Evolutionary conservation across 2,888 invertebrate species (phyloP).

Genomic region (Cryptocheilus praepositus): DNA sequence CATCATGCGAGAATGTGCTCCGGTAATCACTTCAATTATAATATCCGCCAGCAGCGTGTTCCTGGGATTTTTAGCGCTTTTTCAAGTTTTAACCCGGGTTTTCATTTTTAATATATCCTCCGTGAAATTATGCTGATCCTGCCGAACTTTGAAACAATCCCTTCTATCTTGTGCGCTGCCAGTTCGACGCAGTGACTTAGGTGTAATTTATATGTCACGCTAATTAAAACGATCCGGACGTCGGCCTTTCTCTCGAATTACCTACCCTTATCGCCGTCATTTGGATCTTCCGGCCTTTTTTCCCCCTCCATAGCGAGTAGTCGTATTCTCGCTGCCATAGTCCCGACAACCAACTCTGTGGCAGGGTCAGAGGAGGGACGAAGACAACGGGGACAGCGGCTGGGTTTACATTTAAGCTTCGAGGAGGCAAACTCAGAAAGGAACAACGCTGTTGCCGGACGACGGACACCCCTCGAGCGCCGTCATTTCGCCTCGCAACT

Average conservation of each 20-base stretch:
- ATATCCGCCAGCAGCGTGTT: neutral
- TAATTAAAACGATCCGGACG: slow-evolving; percentile 34
- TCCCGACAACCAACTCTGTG: slow-evolving; percentile 28
- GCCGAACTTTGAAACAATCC: neutral
- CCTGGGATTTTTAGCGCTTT: too few species aligned
- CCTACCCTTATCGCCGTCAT: slow-evolving; percentile 26
- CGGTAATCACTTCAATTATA: too few species aligned
- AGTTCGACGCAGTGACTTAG: neutral
- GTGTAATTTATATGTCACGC: slow-evolving; percentile 29
- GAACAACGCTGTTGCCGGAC: slow-evolving; percentile 48
- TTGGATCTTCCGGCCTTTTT: slow-evolving; percentile 30
- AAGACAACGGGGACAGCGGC: slow-evolving; percentile 24
- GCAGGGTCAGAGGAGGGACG: slow-evolving; percentile 20
- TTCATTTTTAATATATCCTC: neutral
- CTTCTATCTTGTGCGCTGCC: neutral
- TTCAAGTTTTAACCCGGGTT: neutral
- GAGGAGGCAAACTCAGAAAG: slow-evolving; percentile 49
- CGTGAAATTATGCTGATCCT: too few species aligned
- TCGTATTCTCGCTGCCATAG: slow-evolving; percentile 41
- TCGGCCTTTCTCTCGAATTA: slow-evolving; percentile 12
- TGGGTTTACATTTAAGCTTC: slow-evolving; percentile 49
- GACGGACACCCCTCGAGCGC: slow-evolving; percentile 30
- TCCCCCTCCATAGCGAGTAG: slow-evolving; percentile 27
- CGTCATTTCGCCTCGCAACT: slow-evolving; percentile 17
- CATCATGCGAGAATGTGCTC: too few species aligned